Percentiles rank a stretch among this genome's conserved stretches.
These are phyloP conservation scores for Crossocerus cetratus DNA, from an alignment of 2,888 invertebrate genomes.

Conservation along the genomic window DNA sequence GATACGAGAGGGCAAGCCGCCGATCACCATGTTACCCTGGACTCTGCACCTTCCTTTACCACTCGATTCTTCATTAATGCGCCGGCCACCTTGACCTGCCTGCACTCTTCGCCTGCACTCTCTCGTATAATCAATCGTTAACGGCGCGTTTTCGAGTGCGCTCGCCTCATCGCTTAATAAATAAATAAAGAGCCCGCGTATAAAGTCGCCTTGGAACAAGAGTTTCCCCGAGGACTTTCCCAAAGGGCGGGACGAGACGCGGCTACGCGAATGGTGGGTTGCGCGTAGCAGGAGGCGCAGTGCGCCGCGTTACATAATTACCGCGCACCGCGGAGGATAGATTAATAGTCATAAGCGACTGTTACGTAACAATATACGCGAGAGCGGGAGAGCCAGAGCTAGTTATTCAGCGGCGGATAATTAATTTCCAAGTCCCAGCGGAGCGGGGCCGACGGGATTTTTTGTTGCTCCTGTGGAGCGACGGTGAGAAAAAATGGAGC, in stretches of 20 bases:
- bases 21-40: not conserved
- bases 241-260: conserved; percentile 44
- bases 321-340: conserved; percentile 47
- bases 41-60: not conserved
- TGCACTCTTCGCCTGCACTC: not conserved
- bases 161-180: not conserved
- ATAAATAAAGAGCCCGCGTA: no score
- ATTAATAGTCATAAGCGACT: conserved; percentile 57
- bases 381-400: conserved; percentile 11
- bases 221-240: conserved; percentile 41
- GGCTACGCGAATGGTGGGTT: not conserved
- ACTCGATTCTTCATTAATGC: conserved; percentile 39
- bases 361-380: conserved; percentile 49
- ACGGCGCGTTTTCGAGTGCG: not conserved
- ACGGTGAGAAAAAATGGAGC: not conserved
- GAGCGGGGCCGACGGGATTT: conserved; percentile 2
- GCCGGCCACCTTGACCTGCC: conserved; percentile 42
- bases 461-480: not conserved
- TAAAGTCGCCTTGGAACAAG: not conserved
- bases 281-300: conserved; percentile 11
- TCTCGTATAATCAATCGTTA: not conserved
- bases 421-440: conserved; percentile 32
- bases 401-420: conserved; percentile 26
- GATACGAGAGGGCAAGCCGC: conserved; percentile 27
- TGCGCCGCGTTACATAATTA: conserved; percentile 62